These are phyloP conservation scores for Thamnophis elegans DNA, from an alignment of 2,797 vertebrate genomes.

Conservation along the genomic window DNA sequence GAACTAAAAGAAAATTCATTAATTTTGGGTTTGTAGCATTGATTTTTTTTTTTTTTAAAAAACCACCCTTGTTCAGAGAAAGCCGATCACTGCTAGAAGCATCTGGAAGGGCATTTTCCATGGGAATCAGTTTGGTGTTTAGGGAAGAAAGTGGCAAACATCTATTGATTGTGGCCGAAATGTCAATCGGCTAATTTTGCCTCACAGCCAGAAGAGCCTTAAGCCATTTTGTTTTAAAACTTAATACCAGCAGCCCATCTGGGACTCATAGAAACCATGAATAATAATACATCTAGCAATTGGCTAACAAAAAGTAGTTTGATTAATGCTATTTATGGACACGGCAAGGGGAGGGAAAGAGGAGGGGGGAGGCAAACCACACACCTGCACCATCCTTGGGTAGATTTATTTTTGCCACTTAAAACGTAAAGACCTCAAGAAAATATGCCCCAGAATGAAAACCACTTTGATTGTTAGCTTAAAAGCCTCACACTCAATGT, in stretches of 20 bases:
- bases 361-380: background rate
- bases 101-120: slow-evolving; percentile 10
- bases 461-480: slow-evolving; percentile 28
- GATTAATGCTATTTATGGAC: background rate
- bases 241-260: slow-evolving; percentile 63
- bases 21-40: background rate
- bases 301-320: background rate
- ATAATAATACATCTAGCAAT: background rate
- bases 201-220: slow-evolving; percentile 32
- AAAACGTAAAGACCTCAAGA: slow-evolving; percentile 28
- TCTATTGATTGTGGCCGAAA: slow-evolving; percentile 35
- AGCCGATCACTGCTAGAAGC: background rate
- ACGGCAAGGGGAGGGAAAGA: rapidly evolving
- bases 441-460: slow-evolving; percentile 50
- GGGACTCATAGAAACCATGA: slow-evolving; percentile 32
- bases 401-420: slow-evolving; percentile 22
- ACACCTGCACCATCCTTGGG: background rate
- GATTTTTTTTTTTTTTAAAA: background rate
- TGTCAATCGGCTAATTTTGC: slow-evolving; percentile 35
- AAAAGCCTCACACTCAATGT: slow-evolving; percentile 46
- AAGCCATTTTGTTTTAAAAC: slow-evolving; percentile 59
- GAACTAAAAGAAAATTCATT: background rate
- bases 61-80: background rate
- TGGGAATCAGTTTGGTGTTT: background rate
- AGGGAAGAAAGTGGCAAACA: slow-evolving; percentile 24